Percentiles rank a stretch among this genome's conserved stretches.
Conservation (phyloP, 2,888 invertebrate species). For the Eupithecia centaureata region DNA sequence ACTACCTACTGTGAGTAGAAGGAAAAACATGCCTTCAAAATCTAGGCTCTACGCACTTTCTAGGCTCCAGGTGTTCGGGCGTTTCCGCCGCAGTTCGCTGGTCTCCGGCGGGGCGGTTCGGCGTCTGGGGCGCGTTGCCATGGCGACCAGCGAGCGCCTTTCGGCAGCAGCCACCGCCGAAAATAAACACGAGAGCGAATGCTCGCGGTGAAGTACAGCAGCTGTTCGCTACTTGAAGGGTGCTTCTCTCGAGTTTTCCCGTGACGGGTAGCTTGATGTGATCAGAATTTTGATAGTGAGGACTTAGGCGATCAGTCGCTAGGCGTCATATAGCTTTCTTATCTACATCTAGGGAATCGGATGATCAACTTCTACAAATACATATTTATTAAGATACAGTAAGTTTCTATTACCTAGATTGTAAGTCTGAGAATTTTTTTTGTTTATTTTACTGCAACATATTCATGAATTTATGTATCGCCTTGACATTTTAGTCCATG, state of each 20-base stretch:
- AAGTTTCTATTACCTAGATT: no score
- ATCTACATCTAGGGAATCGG: neutral
- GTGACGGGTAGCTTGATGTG: conserved; percentile 27
- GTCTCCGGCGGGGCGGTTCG: conserved; percentile 55
- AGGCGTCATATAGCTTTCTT: neutral
- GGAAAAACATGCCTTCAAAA: neutral
- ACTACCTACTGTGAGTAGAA: neutral
- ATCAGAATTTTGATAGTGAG: neutral
- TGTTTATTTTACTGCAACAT: no score
- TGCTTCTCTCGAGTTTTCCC: conserved; percentile 22
- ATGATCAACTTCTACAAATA: no score
- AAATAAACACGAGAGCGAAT: conserved; percentile 74
- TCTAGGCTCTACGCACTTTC: conserved; percentile 30
- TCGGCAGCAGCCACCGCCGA: conserved; percentile 68
- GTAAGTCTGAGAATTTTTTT: no score
- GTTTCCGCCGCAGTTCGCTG: conserved; percentile 50
- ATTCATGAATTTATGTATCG: no score
- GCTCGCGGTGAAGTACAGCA: conserved; percentile 55
- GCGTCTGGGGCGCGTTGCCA: conserved; percentile 78
- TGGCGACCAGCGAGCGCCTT: conserved; percentile 68
- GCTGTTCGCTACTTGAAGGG: conserved; percentile 24
- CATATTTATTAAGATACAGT: no score
- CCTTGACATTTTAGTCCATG: no score
- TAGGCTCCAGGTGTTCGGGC: conserved; percentile 49
- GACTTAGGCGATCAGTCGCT: neutral